A percentile compares a stretch with the other conserved stretches of the same genome.
These are phyloP conservation scores for Lycaon pictus DNA, from an alignment of 2,113 vertebrate species.

Conservation along the genomic window DNA sequence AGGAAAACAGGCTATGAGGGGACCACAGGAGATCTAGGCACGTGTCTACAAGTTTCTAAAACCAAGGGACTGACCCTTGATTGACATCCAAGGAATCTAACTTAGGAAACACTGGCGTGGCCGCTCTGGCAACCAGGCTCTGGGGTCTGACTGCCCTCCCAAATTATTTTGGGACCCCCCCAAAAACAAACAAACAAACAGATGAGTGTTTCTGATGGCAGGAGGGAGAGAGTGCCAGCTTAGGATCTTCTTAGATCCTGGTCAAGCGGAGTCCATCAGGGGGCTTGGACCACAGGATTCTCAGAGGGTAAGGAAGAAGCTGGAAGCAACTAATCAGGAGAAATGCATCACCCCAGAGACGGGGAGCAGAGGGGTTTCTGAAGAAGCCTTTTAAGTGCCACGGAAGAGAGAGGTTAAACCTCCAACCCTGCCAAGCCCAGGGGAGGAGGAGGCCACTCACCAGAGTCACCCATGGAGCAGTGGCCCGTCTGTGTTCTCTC, in stretches of 20 bases:
- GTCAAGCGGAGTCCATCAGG: not conserved
- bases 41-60: not conserved
- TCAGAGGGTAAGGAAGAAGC: not conserved
- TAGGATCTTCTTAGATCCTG: not conserved
- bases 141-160: not conserved
- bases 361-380: not conserved
- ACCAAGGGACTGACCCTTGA: not conserved
- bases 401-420: not conserved
- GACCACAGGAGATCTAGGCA: fast-evolving
- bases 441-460: not conserved
- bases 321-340: not conserved
- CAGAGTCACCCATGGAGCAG: not conserved
- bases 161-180: not conserved
- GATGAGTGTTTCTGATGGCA: not conserved
- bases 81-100: not conserved
- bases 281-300: not conserved
- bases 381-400: not conserved
- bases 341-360: not conserved
- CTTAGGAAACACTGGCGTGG: not conserved
- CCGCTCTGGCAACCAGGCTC: not conserved
- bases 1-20: not conserved
- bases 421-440: not conserved
- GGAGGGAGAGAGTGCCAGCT: not conserved
- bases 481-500: not conserved
- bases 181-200: not conserved